A percentile compares a stretch with the other conserved stretches of the same genome.
Conservation (phyloP, 2,113 vertebrate species). For the Rhagologus leucostigma region DNA sequence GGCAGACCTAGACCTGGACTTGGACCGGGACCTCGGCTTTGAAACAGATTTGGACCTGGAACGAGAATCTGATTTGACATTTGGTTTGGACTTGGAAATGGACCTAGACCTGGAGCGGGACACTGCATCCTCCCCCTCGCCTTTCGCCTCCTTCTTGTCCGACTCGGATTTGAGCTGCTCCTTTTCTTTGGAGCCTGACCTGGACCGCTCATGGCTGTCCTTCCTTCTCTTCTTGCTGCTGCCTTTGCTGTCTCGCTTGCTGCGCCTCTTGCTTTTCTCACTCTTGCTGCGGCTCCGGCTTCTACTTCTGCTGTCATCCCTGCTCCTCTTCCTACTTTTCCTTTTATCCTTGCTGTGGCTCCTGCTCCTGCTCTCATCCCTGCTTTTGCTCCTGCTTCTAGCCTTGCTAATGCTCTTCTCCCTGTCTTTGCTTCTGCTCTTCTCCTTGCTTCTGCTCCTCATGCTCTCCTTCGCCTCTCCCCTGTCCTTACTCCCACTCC, state of each 20-base stretch:
- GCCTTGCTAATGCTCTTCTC: conserved; percentile 67
- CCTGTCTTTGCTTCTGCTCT: conserved; percentile 69
- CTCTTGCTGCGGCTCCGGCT: conserved; percentile 78
- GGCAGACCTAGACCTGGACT: conserved; percentile 75
- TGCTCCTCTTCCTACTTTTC: conserved; percentile 76
- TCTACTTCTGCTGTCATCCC: conserved; percentile 66
- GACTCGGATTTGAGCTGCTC: conserved; percentile 58
- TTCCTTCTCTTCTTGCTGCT: conserved; percentile 84
- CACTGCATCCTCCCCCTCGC: conserved; percentile 36
- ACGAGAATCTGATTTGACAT: conserved; percentile 70
- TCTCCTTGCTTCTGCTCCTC: conserved; percentile 67
- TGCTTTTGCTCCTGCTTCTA: conserved; percentile 68
- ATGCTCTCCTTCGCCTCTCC: conserved; percentile 61
- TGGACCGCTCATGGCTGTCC: conserved; percentile 73
- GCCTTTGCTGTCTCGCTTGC: conserved; percentile 82
- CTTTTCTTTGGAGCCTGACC: conserved; percentile 66
- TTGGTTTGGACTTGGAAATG: conserved; percentile 75
- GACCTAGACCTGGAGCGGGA: conserved; percentile 75
- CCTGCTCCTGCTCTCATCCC: conserved; percentile 66
- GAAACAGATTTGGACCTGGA: conserved; percentile 78
- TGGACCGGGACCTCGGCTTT: conserved; percentile 76
- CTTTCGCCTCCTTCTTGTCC: conserved; percentile 56
- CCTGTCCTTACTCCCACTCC: conserved; percentile 69
- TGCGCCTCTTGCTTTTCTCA: conserved; percentile 80
- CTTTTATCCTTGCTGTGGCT: conserved; percentile 75